A percentile compares a stretch with the other conserved stretches of the same genome.
Conservation (phyloP, 1,140 invertebrate genomes). For the Asobara japonica region DNA sequence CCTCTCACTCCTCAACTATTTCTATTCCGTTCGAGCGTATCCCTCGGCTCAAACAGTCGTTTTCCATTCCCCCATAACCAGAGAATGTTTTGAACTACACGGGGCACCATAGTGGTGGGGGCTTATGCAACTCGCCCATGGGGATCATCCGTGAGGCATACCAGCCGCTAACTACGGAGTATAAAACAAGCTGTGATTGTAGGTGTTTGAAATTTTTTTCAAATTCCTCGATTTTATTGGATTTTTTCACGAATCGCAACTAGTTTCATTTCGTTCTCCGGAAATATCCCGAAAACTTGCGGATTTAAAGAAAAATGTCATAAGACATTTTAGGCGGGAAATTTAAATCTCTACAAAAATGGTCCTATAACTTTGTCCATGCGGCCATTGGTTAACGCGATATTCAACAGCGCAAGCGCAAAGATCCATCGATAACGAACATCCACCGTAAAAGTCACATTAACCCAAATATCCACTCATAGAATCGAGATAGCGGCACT, state of each 20-base stretch:
- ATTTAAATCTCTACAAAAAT: too few species aligned
- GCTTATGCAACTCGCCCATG: slow-evolving; percentile 41
- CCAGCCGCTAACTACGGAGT: slow-evolving; percentile 2
- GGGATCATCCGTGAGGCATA: slow-evolving; percentile 14
- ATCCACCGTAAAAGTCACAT: too few species aligned
- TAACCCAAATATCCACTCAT: not conserved
- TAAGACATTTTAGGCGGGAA: too few species aligned
- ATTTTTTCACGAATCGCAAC: too few species aligned
- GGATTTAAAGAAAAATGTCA: too few species aligned
- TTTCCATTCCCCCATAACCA: not conserved
- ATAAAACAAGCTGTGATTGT: not conserved
- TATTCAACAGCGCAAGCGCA: too few species aligned
- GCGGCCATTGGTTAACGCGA: too few species aligned
- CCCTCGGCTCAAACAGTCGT: not conserved
- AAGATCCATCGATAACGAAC: too few species aligned
- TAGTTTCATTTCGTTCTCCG: not conserved
- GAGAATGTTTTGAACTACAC: not conserved
- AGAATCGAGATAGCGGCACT: not conserved
- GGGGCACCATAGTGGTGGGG: not conserved
- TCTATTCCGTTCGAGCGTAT: not conserved
- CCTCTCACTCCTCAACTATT: slow-evolving; percentile 22
- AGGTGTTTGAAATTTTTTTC: not conserved
- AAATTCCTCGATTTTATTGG: slow-evolving; percentile 1
- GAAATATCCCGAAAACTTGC: not conserved
- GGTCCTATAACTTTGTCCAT: too few species aligned